These are phyloP conservation scores for Spea multiplicata DNA, from an alignment of 2,113 vertebrate genomes.

Conservation along the genomic window DNA sequence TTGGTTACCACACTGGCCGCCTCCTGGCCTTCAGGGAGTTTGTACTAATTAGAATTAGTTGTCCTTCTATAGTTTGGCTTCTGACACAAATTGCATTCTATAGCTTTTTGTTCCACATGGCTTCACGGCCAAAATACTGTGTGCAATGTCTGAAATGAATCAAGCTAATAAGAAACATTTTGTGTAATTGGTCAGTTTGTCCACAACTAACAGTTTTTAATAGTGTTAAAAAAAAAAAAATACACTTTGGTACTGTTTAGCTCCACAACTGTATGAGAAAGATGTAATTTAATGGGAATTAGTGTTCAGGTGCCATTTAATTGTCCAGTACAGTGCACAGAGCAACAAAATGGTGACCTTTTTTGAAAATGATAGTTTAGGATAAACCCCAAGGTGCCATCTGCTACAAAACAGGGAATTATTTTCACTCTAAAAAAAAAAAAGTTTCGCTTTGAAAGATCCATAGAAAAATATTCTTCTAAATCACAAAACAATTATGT, in stretches of 20 bases:
- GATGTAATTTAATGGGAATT: slow-evolving; percentile 58
- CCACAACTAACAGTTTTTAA: slow-evolving; percentile 73
- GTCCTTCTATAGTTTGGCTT: slow-evolving; percentile 76
- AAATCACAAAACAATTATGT: too few species aligned
- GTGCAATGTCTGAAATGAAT: slow-evolving; percentile 77
- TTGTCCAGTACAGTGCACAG: slow-evolving; percentile 58
- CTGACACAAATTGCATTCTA: slow-evolving; percentile 84
- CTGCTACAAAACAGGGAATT: slow-evolving; percentile 51
- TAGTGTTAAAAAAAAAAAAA: slow-evolving; percentile 51
- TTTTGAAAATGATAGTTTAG: slow-evolving; percentile 69
- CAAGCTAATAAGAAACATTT: slow-evolving; percentile 79
- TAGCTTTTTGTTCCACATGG: slow-evolving; percentile 82
- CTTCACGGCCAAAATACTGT: slow-evolving; percentile 81
- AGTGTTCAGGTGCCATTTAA: slow-evolving; percentile 66
- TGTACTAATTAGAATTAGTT: slow-evolving; percentile 83
- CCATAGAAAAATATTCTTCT: not conserved
- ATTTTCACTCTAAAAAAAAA: slow-evolving; percentile 60
- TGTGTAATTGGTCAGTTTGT: slow-evolving; percentile 76
- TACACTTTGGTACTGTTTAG: slow-evolving; percentile 63
- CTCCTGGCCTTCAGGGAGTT: slow-evolving; percentile 72
- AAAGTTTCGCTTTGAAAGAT: slow-evolving; percentile 46
- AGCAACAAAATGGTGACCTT: slow-evolving; percentile 70
- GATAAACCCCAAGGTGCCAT: slow-evolving; percentile 52
- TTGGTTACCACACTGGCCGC: slow-evolving; percentile 63
- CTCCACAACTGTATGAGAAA: slow-evolving; percentile 63